Evolutionary conservation across 1,140 invertebrate genomes (phyloP).

Genomic region (Hirudo medicinalis): DNA sequence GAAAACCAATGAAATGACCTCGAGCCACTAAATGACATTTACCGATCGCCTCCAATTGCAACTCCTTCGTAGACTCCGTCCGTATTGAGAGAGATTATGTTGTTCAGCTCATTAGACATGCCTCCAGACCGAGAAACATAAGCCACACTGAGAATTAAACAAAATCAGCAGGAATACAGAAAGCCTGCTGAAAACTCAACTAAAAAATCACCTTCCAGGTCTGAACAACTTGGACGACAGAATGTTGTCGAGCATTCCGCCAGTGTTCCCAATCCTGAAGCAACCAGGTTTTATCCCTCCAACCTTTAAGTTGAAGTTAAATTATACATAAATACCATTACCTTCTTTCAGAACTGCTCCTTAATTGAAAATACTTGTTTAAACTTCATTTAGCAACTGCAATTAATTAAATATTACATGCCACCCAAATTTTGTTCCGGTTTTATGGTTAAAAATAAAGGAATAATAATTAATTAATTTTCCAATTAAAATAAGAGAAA

Average conservation of each 20-base stretch:
- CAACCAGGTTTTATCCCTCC: conserved; percentile 93
- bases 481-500: neutral
- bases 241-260: conserved; percentile 99
- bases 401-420: too few species aligned
- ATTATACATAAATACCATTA: too few species aligned
- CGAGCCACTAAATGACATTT: conserved; percentile 7
- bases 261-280: conserved; percentile 98
- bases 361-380: too few species aligned
- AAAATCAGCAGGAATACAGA: neutral
- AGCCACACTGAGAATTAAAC: conserved; percentile 59
- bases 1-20: too few species aligned
- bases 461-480: neutral
- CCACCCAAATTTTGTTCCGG: too few species aligned
- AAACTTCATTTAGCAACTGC: too few species aligned
- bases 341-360: too few species aligned
- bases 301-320: conserved; percentile 28
- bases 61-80: conserved; percentile 96
- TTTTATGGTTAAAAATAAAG: too few species aligned
- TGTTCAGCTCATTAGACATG: conserved; percentile 99
- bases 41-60: conserved; percentile 94
- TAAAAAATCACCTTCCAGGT: conserved; percentile 54
- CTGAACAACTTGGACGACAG: conserved; percentile 90
- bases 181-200: neutral
- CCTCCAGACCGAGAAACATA: conserved; percentile 96
- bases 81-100: conserved; percentile 89